These are phyloP conservation scores for Dascyllus trimaculatus DNA, from an alignment of 2,113 vertebrate species.

Conservation along the genomic window DNA sequence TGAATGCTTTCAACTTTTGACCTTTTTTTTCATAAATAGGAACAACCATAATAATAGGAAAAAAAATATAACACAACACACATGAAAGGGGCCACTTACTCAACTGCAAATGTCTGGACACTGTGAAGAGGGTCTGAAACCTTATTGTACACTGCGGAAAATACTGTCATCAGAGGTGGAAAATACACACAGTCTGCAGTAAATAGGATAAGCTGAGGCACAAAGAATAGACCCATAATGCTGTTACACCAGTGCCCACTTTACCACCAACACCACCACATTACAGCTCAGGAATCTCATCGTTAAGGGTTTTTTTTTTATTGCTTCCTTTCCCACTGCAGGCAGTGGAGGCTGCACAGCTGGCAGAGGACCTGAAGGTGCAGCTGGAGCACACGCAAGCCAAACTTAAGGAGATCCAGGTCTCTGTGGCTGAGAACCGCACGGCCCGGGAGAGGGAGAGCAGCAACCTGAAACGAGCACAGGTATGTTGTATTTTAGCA, in stretches of 20 bases:
- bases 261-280: slow-evolving; percentile 21
- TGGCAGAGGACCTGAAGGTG: slow-evolving; percentile 94
- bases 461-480: slow-evolving; percentile 93
- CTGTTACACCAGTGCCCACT: background rate
- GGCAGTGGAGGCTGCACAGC: slow-evolving; percentile 95
- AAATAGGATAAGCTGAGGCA: slow-evolving; percentile 12
- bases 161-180: slow-evolving; percentile 13
- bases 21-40: background rate
- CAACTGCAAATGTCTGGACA: slow-evolving; percentile 14
- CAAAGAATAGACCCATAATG: background rate
- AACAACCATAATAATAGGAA: background rate
- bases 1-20: background rate
- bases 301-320: slow-evolving; percentile 27
- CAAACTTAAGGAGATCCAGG: slow-evolving; percentile 93
- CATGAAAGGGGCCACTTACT: slow-evolving; percentile 16
- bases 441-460: slow-evolving; percentile 92
- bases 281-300: slow-evolving; percentile 49
- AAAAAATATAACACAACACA: slow-evolving; percentile 27
- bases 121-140: slow-evolving; percentile 2
- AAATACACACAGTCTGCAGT: slow-evolving; percentile 11
- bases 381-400: slow-evolving; percentile 93
- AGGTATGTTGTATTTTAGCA: slow-evolving; percentile 78
- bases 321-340: slow-evolving; percentile 74
- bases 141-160: slow-evolving; percentile 22
- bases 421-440: slow-evolving; percentile 91